A percentile compares a stretch with the other conserved stretches of the same genome.
Evolutionary conservation across 2,113 vertebrate genomes (phyloP).

Genomic region (Pelobates fuscus): DNA sequence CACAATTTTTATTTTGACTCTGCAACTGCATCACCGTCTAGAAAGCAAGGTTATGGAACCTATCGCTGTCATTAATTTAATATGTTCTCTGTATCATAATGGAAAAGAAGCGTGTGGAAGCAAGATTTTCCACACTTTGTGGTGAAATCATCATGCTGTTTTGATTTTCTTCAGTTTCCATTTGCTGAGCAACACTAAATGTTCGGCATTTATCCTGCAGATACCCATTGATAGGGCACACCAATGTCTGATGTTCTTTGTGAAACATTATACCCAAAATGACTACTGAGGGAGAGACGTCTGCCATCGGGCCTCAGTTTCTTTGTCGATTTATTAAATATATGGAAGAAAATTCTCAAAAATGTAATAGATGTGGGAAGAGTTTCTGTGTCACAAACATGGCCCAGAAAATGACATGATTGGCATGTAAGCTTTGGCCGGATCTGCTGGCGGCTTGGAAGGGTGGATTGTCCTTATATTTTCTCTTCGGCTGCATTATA

Average conservation of each 20-base stretch:
- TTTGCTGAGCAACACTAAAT: constrained; percentile 13
- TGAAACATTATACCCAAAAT: constrained; percentile 21
- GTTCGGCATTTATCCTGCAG: constrained; percentile 26
- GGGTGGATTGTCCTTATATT: too few species aligned
- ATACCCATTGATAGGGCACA: constrained; percentile 36
- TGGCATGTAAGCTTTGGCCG: background rate
- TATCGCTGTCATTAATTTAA: constrained; percentile 46
- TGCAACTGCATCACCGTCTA: constrained; percentile 19
- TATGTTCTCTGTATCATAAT: constrained; percentile 30
- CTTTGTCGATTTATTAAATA: constrained; percentile 20
- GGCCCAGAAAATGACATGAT: background rate
- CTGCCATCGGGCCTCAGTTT: background rate
- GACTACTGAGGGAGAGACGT: constrained; percentile 20
- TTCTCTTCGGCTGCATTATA: too few species aligned
- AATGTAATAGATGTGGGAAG: background rate
- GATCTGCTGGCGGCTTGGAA: background rate
- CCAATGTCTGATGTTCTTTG: constrained; percentile 5
- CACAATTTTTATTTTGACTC: constrained; percentile 48
- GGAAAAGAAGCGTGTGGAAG: constrained; percentile 39
- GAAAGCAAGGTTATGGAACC: constrained; percentile 18
- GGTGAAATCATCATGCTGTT: constrained; percentile 37
- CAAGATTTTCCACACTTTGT: constrained; percentile 43
- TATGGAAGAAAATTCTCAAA: constrained; percentile 4
- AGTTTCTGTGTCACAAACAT: background rate
- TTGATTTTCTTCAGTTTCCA: constrained; percentile 41